phyloP scores from a whole-genome alignment of 2,888 invertebrate species.

The Athalia circularis region DNA sequence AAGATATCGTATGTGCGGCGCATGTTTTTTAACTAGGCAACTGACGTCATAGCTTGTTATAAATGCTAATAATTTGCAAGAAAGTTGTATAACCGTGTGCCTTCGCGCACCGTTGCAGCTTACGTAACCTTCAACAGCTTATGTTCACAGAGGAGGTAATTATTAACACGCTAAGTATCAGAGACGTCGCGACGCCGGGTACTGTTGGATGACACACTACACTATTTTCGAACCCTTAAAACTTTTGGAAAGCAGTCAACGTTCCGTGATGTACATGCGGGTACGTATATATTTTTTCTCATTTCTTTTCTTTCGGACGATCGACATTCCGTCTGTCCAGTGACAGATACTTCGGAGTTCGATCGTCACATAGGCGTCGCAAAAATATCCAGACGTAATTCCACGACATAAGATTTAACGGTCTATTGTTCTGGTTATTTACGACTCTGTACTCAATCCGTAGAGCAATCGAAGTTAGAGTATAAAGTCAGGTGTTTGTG shows the following conservation, averaged over 20 bases:
- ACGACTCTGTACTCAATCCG: slow-evolving; percentile 13
- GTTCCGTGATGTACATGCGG: background rate
- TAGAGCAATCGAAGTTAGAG: slow-evolving; percentile 5
- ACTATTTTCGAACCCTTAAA: slow-evolving; percentile 14
- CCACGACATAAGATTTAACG: slow-evolving; percentile 9
- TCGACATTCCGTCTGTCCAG: too few species aligned
- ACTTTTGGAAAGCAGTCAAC: slow-evolving; percentile 15
- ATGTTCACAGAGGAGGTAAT: background rate
- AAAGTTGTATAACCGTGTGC: too few species aligned
- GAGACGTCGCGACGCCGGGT: background rate
- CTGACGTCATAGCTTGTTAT: too few species aligned
- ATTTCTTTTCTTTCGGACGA: too few species aligned
- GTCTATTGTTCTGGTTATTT: slow-evolving; percentile 16
- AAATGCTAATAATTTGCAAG: too few species aligned
- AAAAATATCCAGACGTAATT: background rate
- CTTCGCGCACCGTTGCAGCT: background rate
- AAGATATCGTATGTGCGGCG: too few species aligned
- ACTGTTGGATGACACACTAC: background rate
- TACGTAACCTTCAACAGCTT: background rate
- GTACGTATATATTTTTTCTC: slow-evolving; percentile 6
- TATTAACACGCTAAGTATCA: slow-evolving; percentile 13
- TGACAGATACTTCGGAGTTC: too few species aligned
- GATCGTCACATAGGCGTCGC: background rate
- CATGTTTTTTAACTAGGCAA: too few species aligned
- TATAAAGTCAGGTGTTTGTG: slow-evolving; percentile 2